phyloP scores from a whole-genome alignment of 2,113 vertebrate genomes.

The Pomatostomus ruficeps region DNA sequence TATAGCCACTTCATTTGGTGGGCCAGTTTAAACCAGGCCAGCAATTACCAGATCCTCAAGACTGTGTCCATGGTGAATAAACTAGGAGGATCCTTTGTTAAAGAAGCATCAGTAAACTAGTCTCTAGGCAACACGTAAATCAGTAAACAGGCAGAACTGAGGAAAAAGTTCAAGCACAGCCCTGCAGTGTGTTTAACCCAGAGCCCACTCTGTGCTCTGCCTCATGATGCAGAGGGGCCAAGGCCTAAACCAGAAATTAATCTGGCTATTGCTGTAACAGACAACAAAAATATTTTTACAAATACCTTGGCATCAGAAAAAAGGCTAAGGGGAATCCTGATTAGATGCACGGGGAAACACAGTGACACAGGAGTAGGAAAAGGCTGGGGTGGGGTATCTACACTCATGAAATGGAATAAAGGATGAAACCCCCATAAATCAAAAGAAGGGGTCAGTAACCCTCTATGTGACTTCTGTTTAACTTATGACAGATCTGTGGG shows the following conservation, averaged over 20 bases:
- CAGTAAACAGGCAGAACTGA: background rate
- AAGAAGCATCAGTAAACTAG: background rate
- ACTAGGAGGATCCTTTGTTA: background rate
- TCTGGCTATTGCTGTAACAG: background rate
- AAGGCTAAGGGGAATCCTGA: background rate
- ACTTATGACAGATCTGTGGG: background rate
- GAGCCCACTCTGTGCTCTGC: background rate
- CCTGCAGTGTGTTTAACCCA: background rate
- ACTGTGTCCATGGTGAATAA: background rate
- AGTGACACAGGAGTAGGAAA: too few species aligned
- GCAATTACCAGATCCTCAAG: background rate
- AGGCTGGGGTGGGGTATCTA: background rate
- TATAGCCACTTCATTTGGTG: background rate
- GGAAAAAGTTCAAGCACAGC: background rate
- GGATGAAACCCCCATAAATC: background rate
- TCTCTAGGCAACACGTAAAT: background rate
- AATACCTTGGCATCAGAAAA: background rate
- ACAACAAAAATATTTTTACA: background rate
- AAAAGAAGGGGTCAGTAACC: background rate
- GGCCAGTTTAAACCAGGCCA: background rate
- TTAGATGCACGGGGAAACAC: background rate
- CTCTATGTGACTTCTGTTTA: background rate
- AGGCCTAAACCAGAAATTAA: background rate
- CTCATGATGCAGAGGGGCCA: background rate
- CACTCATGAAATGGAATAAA: background rate